Evolutionary conservation across 2,888 invertebrate genomes (phyloP).

Genomic region (Dione vanillae): DNA sequence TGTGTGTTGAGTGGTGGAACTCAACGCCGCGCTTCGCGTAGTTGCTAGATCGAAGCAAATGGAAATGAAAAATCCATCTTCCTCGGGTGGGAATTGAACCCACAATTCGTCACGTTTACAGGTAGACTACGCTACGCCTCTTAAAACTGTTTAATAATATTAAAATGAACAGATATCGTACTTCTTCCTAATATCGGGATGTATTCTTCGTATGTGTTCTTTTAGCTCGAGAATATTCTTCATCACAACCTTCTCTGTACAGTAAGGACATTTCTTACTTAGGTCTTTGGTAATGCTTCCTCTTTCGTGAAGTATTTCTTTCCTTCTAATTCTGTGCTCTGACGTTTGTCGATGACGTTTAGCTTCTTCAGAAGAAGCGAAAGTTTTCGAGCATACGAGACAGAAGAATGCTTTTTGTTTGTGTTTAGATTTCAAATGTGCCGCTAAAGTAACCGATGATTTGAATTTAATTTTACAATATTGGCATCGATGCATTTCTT

Average conservation of each 20-base stretch:
- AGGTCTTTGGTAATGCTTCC: slow-evolving; percentile 67
- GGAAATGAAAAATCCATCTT: no score
- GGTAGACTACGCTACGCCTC: no score
- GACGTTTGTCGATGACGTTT: slow-evolving; percentile 87
- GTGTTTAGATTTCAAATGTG: slow-evolving; percentile 87
- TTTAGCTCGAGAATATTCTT: slow-evolving; percentile 84
- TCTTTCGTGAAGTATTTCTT: slow-evolving; percentile 68
- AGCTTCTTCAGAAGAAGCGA: slow-evolving; percentile 85
- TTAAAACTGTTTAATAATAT: slow-evolving; percentile 10
- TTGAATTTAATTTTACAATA: slow-evolving; percentile 85
- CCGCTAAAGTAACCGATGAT: slow-evolving; percentile 86
- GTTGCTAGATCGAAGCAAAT: no score
- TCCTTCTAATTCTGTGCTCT: slow-evolving; percentile 86
- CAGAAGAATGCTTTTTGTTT: slow-evolving; percentile 86
- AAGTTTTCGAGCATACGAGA: slow-evolving; percentile 87
- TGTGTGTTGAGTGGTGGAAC: no score
- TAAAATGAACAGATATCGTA: slow-evolving; percentile 58
- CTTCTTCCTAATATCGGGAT: slow-evolving; percentile 87
- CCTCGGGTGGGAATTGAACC: no score
- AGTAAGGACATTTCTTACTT: slow-evolving; percentile 85
- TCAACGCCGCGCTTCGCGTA: no score
- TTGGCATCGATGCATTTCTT: slow-evolving; percentile 85
- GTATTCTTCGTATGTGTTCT: slow-evolving; percentile 84
- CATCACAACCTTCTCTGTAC: slow-evolving; percentile 75
- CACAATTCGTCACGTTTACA: no score